These are phyloP conservation scores for Torymus aiolomorphi DNA, from an alignment of 2,888 invertebrate species.

Conservation along the genomic window DNA sequence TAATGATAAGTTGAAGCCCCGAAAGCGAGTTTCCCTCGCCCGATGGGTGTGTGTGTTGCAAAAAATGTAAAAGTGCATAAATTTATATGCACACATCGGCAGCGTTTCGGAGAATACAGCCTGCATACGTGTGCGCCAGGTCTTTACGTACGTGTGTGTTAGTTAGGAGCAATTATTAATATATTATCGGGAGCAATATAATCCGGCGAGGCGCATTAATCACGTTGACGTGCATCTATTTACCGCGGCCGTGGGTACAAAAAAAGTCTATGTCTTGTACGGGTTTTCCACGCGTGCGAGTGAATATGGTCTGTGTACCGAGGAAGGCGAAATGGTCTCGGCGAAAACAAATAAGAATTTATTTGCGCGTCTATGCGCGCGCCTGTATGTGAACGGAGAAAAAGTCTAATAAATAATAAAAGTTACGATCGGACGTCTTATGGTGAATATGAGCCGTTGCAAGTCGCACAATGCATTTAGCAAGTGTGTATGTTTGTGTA, in stretches of 20 bases:
- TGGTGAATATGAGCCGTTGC: too few relatives aligned
- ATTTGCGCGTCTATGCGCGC: neutral
- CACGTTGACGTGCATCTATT: conserved; percentile 26
- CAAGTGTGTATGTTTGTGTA: too few relatives aligned
- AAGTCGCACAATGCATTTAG: neutral
- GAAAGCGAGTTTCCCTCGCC: neutral
- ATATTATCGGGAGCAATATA: conserved; percentile 35
- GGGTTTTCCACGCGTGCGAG: neutral
- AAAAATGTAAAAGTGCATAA: conserved; percentile 4
- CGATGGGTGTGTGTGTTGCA: too few relatives aligned
- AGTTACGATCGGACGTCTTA: conserved; percentile 15
- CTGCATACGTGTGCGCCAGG: too few relatives aligned
- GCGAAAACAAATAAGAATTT: conserved; percentile 26
- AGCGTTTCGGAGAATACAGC: too few relatives aligned
- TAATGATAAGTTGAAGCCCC: neutral
- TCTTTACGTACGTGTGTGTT: neutral
- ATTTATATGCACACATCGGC: neutral
- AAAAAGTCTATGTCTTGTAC: neutral
- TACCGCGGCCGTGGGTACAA: neutral
- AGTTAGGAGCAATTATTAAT: conserved; percentile 22
- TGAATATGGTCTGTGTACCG: neutral
- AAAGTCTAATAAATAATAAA: conserved; percentile 38
- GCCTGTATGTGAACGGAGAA: neutral
- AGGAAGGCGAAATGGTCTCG: neutral
- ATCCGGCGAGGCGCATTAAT: conserved; percentile 27